Conservation (phyloP, 2,113 vertebrate species). For the Aphyosemion australe region DNA sequence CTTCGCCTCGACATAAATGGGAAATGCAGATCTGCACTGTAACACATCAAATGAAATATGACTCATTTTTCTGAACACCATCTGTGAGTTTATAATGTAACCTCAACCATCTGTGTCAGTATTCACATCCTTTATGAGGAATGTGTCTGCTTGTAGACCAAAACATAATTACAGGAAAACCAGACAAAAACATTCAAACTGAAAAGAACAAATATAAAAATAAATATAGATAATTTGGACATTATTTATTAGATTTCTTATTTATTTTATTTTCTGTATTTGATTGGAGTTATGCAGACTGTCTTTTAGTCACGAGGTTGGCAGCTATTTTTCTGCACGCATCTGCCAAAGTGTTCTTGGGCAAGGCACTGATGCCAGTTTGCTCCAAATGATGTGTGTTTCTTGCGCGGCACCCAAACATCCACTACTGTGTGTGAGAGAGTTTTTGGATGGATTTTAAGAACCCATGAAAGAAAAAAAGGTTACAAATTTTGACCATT, state of each 20-base stretch:
- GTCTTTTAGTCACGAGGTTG: background rate
- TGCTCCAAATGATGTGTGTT: background rate
- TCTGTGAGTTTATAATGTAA: conserved; percentile 65
- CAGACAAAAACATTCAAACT: background rate
- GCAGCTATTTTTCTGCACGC: background rate
- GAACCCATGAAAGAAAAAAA: background rate
- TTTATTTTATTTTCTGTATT: too few species aligned
- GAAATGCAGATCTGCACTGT: conserved; percentile 33
- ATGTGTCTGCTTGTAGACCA: conserved; percentile 25
- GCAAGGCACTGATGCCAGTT: background rate
- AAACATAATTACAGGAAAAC: conserved; percentile 19
- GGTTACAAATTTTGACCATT: conserved; percentile 3
- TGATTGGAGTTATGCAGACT: background rate
- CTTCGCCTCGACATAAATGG: conserved; percentile 31
- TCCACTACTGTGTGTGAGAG: background rate
- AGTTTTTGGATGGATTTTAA: background rate
- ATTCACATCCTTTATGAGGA: conserved; percentile 37
- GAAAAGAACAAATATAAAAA: conserved; percentile 2
- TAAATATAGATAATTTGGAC: background rate
- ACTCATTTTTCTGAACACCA: conserved; percentile 61
- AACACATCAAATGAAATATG: conserved; percentile 55
- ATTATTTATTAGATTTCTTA: background rate
- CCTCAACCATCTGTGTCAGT: conserved; percentile 68
- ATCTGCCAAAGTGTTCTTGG: background rate
- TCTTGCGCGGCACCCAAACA: background rate